These are phyloP conservation scores for Panorpa germanica DNA, from an alignment of 2,888 invertebrate species.

Conservation along the genomic window DNA sequence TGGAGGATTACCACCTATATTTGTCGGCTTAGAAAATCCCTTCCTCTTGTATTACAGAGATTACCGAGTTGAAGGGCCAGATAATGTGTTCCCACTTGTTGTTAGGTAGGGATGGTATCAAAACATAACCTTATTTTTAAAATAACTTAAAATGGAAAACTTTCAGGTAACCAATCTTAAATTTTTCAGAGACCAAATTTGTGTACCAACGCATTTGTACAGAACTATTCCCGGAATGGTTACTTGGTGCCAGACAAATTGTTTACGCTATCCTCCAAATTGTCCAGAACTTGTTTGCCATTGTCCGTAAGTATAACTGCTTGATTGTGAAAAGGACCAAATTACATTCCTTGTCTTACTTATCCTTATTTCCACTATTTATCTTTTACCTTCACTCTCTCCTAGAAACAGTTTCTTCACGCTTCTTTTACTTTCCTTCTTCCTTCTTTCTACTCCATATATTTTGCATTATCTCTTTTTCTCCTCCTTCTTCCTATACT, in stretches of 20 bases:
- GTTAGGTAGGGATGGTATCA: conserved; percentile 53
- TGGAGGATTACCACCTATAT: conserved; percentile 50
- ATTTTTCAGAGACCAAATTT: conserved; percentile 52
- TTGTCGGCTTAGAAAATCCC: conserved; percentile 48
- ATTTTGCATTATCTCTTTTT: too few relatives aligned
- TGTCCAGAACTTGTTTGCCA: conserved; percentile 57
- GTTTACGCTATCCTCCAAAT: conserved; percentile 70
- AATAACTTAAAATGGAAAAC: not conserved
- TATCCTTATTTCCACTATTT: not conserved
- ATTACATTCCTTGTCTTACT: not conserved
- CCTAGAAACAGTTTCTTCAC: too few relatives aligned
- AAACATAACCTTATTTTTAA: not conserved
- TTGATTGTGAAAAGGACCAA: not conserved
- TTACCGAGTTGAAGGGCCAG: conserved; percentile 34
- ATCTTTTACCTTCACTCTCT: too few relatives aligned
- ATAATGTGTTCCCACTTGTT: conserved; percentile 51
- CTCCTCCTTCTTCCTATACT: too few relatives aligned
- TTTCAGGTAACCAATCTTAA: conserved; percentile 15
- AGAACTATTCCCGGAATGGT: conserved; percentile 54
- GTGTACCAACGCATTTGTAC: conserved; percentile 44
- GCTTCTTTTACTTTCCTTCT: too few relatives aligned
- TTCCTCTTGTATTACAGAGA: conserved; percentile 63
- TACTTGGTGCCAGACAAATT: conserved; percentile 72
- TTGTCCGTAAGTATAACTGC: conserved; percentile 55
- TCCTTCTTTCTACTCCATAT: too few relatives aligned